phyloP scores from a whole-genome alignment of 2,888 invertebrate genomes.

The Crepidodera aurea region DNA sequence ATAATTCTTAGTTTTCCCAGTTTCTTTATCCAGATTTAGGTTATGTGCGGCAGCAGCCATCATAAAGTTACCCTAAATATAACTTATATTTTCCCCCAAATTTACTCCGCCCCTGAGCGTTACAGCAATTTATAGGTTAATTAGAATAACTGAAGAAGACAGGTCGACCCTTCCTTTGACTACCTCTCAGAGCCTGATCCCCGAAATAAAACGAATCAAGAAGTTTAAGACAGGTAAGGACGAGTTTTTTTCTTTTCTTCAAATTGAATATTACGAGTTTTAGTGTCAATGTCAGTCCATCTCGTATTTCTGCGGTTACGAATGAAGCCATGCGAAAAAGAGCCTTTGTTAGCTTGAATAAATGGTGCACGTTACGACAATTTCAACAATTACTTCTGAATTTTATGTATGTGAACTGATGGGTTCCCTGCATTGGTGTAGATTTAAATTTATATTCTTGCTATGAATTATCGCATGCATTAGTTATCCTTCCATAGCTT shows the following conservation, averaged over 20 bases:
- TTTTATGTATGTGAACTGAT: slow-evolving; percentile 53
- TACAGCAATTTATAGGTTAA: slow-evolving; percentile 22
- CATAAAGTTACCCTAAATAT: too few relatives aligned
- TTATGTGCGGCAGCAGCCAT: too few relatives aligned
- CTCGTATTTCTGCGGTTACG: slow-evolving; percentile 57
- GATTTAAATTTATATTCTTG: slow-evolving; percentile 10
- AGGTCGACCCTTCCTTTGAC: slow-evolving; percentile 17
- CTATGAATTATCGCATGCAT: not conserved
- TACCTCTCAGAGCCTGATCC: slow-evolving; percentile 19
- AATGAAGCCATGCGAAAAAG: slow-evolving; percentile 56
- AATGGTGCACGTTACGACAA: slow-evolving; percentile 44
- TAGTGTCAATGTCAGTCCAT: slow-evolving; percentile 48
- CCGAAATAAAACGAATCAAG: slow-evolving; percentile 28
- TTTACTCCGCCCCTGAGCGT: slow-evolving; percentile 17
- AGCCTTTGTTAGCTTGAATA: slow-evolving; percentile 53
- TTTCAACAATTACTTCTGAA: slow-evolving; percentile 54
- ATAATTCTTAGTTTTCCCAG: too few relatives aligned
- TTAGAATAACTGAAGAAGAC: slow-evolving; percentile 25
- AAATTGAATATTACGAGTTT: slow-evolving; percentile 47
- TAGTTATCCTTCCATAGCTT: slow-evolving; percentile 2
- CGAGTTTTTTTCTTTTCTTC: slow-evolving; percentile 32
- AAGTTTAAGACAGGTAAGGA: slow-evolving; percentile 28
- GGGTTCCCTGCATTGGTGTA: slow-evolving; percentile 14
- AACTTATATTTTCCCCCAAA: too few relatives aligned
- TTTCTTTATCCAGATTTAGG: too few relatives aligned